phyloP scores from a whole-genome alignment of 1,140 invertebrate genomes.

The Bactericera cockerelli region DNA sequence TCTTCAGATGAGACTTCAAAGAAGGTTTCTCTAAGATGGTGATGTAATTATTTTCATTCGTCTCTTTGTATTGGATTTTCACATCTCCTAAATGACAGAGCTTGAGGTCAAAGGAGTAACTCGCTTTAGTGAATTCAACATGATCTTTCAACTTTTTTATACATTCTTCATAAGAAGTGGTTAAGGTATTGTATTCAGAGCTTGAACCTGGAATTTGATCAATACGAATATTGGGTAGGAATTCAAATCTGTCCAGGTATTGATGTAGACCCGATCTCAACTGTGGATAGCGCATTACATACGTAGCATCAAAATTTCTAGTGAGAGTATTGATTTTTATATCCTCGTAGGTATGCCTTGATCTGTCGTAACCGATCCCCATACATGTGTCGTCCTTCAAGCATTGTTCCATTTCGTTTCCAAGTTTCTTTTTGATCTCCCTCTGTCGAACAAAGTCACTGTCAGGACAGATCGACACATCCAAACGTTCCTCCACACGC shows the following conservation, averaged over 20 bases:
- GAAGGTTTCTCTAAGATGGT: slow-evolving; percentile 10
- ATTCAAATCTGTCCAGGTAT: background rate
- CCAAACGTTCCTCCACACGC: background rate
- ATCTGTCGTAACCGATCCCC: background rate
- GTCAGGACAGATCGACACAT: slow-evolving; percentile 9
- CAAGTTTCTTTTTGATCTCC: background rate
- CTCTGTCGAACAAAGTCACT: background rate
- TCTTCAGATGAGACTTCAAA: background rate
- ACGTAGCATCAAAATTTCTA: background rate
- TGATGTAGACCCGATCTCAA: background rate
- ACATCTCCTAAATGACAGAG: background rate
- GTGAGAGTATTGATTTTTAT: background rate
- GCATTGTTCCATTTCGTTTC: background rate
- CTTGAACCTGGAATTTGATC: background rate
- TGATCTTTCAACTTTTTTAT: background rate
- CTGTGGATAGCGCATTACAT: slow-evolving; percentile 8
- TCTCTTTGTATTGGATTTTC: background rate
- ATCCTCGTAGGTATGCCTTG: background rate
- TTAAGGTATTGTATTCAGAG: background rate
- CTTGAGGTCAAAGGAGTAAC: background rate
- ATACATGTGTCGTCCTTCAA: slow-evolving; percentile 3
- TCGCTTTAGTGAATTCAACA: background rate
- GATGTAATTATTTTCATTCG: background rate
- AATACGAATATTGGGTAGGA: background rate
- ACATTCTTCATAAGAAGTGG: background rate